Conservation (phyloP, 2,888 invertebrate species). For the Antitype chi region DNA sequence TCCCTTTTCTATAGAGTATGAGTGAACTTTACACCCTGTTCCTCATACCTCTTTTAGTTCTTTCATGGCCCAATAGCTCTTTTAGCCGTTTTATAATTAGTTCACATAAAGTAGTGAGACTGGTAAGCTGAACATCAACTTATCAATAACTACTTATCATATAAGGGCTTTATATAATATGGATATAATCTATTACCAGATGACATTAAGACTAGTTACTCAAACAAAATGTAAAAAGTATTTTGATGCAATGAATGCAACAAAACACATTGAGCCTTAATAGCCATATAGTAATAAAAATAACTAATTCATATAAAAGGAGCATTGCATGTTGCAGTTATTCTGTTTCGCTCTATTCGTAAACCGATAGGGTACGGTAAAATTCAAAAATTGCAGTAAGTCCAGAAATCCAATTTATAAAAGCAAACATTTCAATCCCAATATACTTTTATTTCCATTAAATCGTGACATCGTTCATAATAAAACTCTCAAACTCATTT, state of each 20-base stretch:
- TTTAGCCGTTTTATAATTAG: too few relatives aligned
- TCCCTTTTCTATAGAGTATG: too few relatives aligned
- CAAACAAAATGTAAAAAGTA: neutral
- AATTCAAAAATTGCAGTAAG: constrained; percentile 10
- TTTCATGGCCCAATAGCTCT: too few relatives aligned
- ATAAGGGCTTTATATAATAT: too few relatives aligned
- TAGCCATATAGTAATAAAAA: neutral
- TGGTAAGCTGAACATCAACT: neutral
- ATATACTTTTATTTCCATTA: constrained; percentile 69
- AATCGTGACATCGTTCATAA: constrained; percentile 70
- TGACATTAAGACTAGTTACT: too few relatives aligned
- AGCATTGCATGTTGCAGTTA: neutral
- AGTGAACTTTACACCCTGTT: too few relatives aligned
- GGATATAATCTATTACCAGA: neutral
- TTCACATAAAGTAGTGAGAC: neutral
- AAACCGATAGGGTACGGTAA: neutral
- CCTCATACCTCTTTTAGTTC: too few relatives aligned
- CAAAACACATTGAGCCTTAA: neutral
- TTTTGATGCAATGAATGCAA: too few relatives aligned
- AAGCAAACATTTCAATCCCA: constrained; percentile 68
- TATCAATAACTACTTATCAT: too few relatives aligned
- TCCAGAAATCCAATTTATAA: constrained; percentile 59
- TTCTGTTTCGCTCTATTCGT: neutral
- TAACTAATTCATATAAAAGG: neutral
- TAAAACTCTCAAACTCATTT: constrained; percentile 74